These are phyloP conservation scores for Drosophila fungiperda DNA, from an alignment of 2,888 invertebrate species.

Conservation along the genomic window DNA sequence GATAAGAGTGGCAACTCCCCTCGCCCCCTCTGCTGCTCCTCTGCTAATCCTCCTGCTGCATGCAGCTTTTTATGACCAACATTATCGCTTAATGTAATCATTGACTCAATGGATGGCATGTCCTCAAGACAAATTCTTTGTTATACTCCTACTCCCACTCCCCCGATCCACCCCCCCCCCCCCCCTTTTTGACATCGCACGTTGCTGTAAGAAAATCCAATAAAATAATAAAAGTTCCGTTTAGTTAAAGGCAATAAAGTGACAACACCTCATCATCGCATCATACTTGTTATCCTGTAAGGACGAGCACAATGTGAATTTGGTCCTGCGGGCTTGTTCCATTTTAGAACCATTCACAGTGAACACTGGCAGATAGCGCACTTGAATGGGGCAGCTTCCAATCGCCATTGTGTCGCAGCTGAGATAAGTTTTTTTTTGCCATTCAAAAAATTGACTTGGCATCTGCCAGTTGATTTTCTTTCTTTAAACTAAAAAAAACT, in stretches of 20 bases:
- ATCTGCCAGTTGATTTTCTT: background rate
- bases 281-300: slow-evolving; percentile 29
- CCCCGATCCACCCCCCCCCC: background rate
- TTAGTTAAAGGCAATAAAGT: slow-evolving; percentile 76
- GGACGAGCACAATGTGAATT: slow-evolving; percentile 37
- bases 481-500: background rate
- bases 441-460: slow-evolving; percentile 2
- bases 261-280: slow-evolving; percentile 71
- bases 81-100: slow-evolving; percentile 82
- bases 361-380: slow-evolving; percentile 4
- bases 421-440: background rate
- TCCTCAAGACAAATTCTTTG: slow-evolving; percentile 81
- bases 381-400: slow-evolving; percentile 2
- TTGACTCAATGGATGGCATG: slow-evolving; percentile 79
- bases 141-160: slow-evolving; percentile 34
- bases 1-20: slow-evolving; percentile 17
- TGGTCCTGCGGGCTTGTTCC: slow-evolving; percentile 36
- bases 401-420: slow-evolving; percentile 12
- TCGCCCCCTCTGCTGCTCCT: background rate
- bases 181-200: background rate
- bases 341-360: slow-evolving; percentile 32
- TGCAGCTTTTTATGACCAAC: slow-evolving; percentile 75
- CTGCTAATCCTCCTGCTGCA: slow-evolving; percentile 45
- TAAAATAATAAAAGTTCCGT: slow-evolving; percentile 79
- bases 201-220: slow-evolving; percentile 43